Base-by-base conservation (phyloP, 2,797 vertebrate genomes). In the Anisognathus igniventris region DNA sequence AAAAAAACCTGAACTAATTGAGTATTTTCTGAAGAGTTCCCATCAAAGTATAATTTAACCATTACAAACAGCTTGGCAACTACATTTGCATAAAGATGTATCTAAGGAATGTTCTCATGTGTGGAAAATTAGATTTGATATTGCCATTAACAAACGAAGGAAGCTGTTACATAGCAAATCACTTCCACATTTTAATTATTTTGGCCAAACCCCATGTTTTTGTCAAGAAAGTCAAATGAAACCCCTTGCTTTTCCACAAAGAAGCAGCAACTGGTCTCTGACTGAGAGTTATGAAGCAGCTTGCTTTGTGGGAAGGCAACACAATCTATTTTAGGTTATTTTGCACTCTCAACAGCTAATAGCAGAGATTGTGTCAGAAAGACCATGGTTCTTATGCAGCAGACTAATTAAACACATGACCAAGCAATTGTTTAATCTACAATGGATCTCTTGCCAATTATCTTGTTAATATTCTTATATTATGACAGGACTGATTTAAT, bases 21-120 rank as follows among this genome's bases (percentile, higher is more conserved):
- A 98, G 98, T 98, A 97, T 98, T 97, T 98, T 98, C 97, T 98
- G 97, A 98, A 98, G 97, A 97, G 88, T 98, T 98, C 97, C 97
- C 97, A 98, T 98, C 97, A 98, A 98, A 98, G 97, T 98, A 97
- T 98, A 98, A 98, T 98, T 98, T 98, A 97, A 98, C 97, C 97
- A 97, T 97, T 98, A 98, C 96, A 98, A 98, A 98, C 98, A 98
- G 97, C 98, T 98, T 98, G 97, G 97, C 97, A 97, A 97, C 96
- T 97, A 97, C 97, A 98, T 98, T 98, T 98, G 97, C 97, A 98
- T 98, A 97, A 98, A 98, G 97, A 98, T 97, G 95, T 97, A 96
- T 97, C 96, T 97, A 96, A 97, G 97, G 95, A 98, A 97, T 94
- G 93, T 97, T 97, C 95, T 98, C 96, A 97, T 97, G 96, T 97